Percentiles rank a stretch among this genome's conserved stretches.
phyloP scores from a whole-genome alignment of 2,888 invertebrate genomes.

The Torymus aiolomorphi region DNA sequence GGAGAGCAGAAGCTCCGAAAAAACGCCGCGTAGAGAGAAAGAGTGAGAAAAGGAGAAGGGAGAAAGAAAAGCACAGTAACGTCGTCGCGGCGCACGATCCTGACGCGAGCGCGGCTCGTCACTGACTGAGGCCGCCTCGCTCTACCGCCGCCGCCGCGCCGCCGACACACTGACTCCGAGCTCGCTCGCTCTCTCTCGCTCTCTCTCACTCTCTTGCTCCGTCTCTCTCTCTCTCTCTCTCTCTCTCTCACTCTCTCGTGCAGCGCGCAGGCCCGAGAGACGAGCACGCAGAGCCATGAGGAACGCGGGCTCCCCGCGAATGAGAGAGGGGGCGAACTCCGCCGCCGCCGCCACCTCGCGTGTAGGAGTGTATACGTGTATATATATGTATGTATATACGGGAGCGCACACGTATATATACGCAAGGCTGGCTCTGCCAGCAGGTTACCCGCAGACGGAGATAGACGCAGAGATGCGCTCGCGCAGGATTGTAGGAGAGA shows the following conservation, averaged over 20 bases:
- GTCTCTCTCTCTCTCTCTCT: neutral
- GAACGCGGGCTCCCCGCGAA: constrained; percentile 13
- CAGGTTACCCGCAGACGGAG: constrained; percentile 40
- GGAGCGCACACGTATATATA: neutral
- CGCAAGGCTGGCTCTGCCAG: constrained; percentile 2
- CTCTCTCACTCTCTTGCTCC: constrained; percentile 16
- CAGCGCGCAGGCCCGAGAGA: constrained; percentile 26
- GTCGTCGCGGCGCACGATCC: neutral
- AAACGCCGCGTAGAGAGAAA: too few relatives aligned
- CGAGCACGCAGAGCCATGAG: neutral
- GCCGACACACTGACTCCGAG: constrained; percentile 40
- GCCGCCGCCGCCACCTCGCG: constrained; percentile 15
- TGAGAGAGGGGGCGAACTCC: constrained; percentile 6
- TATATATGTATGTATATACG: neutral
- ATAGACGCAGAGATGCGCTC: constrained; percentile 25
- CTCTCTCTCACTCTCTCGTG: constrained; percentile 18
- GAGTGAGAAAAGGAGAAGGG: neutral
- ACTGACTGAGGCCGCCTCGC: constrained; percentile 45
- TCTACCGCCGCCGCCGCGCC: too few relatives aligned
- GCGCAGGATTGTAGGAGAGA: neutral
- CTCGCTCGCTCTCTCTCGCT: neutral
- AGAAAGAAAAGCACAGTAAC: neutral
- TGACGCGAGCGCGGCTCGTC: constrained; percentile 47
- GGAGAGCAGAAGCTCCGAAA: neutral
- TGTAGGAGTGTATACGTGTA: neutral